These are phyloP conservation scores for Caenorhabditis imperialis DNA, from an alignment of 2,888 invertebrate species.

Conservation along the genomic window DNA sequence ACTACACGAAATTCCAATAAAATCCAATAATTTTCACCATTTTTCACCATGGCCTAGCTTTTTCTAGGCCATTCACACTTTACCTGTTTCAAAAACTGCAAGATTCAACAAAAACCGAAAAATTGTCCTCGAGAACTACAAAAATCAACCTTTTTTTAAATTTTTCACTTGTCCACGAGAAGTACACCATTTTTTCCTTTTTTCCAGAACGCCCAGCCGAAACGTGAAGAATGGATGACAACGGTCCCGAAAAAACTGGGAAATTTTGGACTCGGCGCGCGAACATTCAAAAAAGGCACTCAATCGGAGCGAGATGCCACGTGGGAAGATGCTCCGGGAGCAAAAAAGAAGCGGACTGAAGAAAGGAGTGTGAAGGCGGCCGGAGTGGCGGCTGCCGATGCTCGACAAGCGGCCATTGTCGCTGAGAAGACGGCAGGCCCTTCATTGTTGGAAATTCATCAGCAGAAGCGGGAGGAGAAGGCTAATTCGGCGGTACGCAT, in stretches of 20 bases:
- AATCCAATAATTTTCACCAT: too few species aligned
- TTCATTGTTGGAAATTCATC: conserved; percentile 42
- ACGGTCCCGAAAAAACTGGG: conserved; percentile 65
- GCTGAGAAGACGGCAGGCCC: conserved; percentile 33
- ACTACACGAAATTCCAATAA: too few species aligned
- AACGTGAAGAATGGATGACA: conserved; percentile 73
- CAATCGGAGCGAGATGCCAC: conserved; percentile 30
- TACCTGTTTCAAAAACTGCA: too few species aligned
- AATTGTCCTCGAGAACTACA: too few species aligned
- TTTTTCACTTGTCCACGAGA: too few species aligned
- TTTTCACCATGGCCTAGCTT: too few species aligned
- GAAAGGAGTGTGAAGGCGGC: conserved; percentile 5
- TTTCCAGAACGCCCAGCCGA: conserved; percentile 35
- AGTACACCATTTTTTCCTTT: too few species aligned
- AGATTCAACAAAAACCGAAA: too few species aligned
- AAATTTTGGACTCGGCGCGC: conserved; percentile 65
- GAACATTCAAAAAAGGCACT: conserved; percentile 61
- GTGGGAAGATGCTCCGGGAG: conserved; percentile 55
- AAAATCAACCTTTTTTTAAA: too few species aligned
- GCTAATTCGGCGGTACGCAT: conserved; percentile 8
- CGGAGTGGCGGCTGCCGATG: conserved; percentile 37
- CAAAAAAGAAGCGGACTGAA: conserved; percentile 34
- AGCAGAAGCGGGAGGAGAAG: conserved; percentile 35
- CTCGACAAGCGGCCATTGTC: conserved; percentile 38
- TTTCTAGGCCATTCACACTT: too few species aligned